Conservation (phyloP, 2,113 vertebrate species). For the Prolemur simus region DNA sequence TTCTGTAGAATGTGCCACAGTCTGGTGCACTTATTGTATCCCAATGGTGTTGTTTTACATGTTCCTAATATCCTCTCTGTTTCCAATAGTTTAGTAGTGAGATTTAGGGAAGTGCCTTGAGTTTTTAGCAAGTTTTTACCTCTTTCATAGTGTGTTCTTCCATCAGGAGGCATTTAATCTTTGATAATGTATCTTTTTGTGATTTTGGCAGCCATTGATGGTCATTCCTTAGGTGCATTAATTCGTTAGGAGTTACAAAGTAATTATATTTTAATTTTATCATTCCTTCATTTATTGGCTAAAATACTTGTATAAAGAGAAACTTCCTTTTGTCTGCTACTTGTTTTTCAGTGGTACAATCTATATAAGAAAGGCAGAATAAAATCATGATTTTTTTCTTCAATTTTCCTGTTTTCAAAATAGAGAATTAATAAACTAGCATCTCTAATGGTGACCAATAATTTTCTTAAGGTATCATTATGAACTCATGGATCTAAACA, state of each 20-base stretch:
- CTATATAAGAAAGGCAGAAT: neutral
- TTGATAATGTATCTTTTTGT: neutral
- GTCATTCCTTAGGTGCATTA: neutral
- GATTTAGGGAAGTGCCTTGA: neutral
- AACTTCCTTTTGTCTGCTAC: neutral
- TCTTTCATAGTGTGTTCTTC: neutral
- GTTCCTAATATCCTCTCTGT: neutral
- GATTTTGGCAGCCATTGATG: neutral
- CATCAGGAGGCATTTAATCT: neutral
- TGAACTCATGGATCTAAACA: neutral
- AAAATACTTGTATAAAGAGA: neutral
- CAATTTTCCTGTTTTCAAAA: conserved; percentile 11
- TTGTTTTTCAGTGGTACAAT: neutral
- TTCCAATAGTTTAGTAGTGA: neutral
- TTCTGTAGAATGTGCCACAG: neutral
- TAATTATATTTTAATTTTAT: neutral
- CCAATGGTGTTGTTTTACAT: neutral
- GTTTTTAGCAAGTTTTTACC: neutral
- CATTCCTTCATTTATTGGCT: neutral
- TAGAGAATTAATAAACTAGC: neutral
- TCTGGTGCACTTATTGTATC: neutral
- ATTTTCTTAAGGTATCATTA: neutral
- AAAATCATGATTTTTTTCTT: neutral
- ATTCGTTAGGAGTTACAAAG: neutral
- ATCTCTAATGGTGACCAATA: neutral